Conservation (phyloP, 2,113 vertebrate genomes). For the Varanus komodoensis region DNA sequence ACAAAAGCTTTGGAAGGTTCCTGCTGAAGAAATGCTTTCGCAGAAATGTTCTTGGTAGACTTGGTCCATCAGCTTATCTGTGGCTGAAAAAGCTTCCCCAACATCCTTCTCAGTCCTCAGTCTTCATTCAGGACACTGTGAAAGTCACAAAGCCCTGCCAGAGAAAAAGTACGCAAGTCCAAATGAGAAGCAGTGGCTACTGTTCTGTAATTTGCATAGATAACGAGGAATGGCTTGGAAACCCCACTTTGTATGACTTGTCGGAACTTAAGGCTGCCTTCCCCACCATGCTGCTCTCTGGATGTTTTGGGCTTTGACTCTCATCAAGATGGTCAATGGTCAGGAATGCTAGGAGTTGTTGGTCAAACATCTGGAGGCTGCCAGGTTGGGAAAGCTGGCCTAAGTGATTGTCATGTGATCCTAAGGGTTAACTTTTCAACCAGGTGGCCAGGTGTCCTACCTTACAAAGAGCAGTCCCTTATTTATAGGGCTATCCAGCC, state of each 20-base stretch:
- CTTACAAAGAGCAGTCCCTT: not conserved
- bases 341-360: not conserved
- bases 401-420: conserved; percentile 58
- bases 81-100: not conserved
- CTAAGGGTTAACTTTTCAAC: conserved; percentile 54
- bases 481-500: not conserved
- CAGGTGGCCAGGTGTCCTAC: not conserved
- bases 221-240: conserved; percentile 49
- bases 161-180: not conserved
- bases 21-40: conserved; percentile 50
- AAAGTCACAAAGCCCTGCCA: not conserved
- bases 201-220: conserved; percentile 66
- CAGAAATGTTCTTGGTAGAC: conserved; percentile 36
- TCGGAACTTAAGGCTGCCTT: conserved; percentile 34
- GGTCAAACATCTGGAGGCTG: not conserved
- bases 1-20: conserved; percentile 31
- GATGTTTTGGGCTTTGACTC: not conserved
- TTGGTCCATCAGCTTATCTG: not conserved
- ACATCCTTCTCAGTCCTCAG: not conserved
- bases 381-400: not conserved
- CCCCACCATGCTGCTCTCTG: no score
- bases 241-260: conserved; percentile 57
- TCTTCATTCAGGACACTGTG: not conserved
- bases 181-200: conserved; percentile 63
- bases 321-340: not conserved